phyloP scores from a whole-genome alignment of 2,888 invertebrate species.

The Stenchaetothrips biformis region DNA sequence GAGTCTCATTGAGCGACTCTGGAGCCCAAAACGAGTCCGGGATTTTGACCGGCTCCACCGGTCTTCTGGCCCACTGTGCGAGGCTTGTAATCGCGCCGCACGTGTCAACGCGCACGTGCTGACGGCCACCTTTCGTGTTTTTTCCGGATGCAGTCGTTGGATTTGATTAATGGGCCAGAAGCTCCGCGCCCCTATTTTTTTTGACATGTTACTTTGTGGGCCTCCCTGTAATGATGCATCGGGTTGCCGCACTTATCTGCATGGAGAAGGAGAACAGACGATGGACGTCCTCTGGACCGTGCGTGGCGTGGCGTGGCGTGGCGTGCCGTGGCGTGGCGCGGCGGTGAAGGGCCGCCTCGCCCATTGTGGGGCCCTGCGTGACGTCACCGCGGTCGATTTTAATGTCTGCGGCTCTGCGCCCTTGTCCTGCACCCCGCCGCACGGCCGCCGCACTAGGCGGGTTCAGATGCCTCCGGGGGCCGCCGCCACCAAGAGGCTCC shows the following conservation, averaged over 20 bases:
- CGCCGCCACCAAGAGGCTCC: too few species aligned
- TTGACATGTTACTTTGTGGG: too few species aligned
- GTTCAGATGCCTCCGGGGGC: not conserved
- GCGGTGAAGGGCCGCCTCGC: not conserved
- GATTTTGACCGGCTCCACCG: too few species aligned
- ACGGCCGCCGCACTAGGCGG: not conserved
- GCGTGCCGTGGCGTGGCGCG: not conserved
- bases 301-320: not conserved
- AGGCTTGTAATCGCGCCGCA: too few species aligned
- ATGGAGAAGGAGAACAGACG: not conserved
- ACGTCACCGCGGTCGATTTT: slow-evolving; percentile 10
- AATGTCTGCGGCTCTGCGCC: not conserved
- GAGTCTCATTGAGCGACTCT: not conserved
- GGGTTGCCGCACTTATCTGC: not conserved
- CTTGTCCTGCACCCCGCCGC: not conserved
- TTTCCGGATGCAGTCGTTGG: too few species aligned
- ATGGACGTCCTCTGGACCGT: not conserved
- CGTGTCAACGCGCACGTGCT: too few species aligned
- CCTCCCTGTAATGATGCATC: too few species aligned
- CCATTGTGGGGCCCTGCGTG: not conserved
- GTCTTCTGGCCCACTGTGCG: too few species aligned
- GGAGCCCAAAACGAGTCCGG: too few species aligned
- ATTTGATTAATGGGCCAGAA: too few species aligned
- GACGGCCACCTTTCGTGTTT: too few species aligned
- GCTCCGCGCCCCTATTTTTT: too few species aligned